These are phyloP conservation scores for Mesoclemmys tuberculata DNA, from an alignment of 2,113 vertebrate species.

Conservation along the genomic window DNA sequence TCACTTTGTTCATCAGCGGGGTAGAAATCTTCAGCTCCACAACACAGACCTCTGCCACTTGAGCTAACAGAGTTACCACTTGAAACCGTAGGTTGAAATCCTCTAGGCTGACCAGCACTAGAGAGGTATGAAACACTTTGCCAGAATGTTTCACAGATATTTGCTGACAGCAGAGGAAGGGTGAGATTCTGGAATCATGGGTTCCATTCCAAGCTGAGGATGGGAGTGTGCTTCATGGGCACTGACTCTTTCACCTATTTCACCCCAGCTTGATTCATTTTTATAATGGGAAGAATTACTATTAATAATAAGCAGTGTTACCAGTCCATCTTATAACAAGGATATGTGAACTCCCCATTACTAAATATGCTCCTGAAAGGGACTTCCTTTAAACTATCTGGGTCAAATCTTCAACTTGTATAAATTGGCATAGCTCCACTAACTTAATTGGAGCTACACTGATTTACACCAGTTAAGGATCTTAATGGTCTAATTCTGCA, in stretches of 20 bases:
- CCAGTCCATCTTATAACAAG: not conserved
- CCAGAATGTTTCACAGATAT: accelerated
- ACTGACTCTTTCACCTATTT: not conserved
- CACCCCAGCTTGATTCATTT: accelerated
- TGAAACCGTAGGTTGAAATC: not conserved
- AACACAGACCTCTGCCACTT: accelerated
- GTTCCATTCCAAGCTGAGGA: not conserved
- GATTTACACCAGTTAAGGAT: not conserved
- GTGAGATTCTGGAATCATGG: not conserved
- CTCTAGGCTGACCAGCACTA: not conserved
- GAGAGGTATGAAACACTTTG: not conserved
- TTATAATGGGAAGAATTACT: not conserved
- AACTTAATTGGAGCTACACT: not conserved
- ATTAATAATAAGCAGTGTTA: not conserved
- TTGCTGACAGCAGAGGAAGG: not conserved
- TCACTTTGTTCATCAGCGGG: not conserved
- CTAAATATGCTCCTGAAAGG: not conserved
- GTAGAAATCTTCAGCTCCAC: not conserved
- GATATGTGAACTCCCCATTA: not conserved
- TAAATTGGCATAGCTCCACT: not conserved
- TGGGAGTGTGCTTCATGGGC: not conserved
- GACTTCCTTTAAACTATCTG: not conserved
- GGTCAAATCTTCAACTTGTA: not conserved
- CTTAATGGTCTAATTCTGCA: not conserved
- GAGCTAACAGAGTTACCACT: not conserved